A percentile compares a stretch with the other conserved stretches of the same genome.
Conservation (phyloP, 2,797 vertebrate species). For the Pelodytes ibericus region DNA sequence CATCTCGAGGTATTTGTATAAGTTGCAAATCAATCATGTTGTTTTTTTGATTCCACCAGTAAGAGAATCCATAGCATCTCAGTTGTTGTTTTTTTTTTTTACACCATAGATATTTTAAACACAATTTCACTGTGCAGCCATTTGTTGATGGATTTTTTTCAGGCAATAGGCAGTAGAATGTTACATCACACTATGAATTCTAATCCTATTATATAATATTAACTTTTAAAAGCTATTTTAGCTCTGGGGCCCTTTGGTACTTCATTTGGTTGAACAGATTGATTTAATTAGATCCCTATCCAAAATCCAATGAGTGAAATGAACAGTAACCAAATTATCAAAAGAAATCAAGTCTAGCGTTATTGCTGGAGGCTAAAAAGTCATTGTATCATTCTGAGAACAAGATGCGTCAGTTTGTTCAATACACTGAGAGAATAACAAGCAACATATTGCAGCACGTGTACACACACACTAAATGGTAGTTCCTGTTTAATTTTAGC, state of each 20-base stretch:
- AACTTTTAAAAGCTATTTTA: not conserved
- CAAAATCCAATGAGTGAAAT: not conserved
- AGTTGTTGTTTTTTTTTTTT: too few species aligned
- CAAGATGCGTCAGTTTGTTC: too few species aligned
- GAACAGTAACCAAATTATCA: not conserved
- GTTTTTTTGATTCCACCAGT: too few species aligned
- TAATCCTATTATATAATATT: not conserved
- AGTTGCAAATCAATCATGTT: too few species aligned
- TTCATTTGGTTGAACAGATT: not conserved
- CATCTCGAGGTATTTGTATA: too few species aligned
- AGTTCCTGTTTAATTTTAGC: too few species aligned
- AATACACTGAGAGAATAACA: too few species aligned
- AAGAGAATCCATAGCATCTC: not conserved
- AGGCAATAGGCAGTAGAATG: not conserved
- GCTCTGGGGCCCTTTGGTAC: not conserved
- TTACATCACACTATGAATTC: conserved; percentile 1
- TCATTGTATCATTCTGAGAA: too few species aligned
- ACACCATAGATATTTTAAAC: too few species aligned
- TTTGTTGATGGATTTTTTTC: not conserved
- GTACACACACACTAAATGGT: too few species aligned
- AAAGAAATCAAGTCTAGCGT: not conserved
- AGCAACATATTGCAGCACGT: too few species aligned
- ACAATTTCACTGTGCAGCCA: not conserved
- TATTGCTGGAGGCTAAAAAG: not conserved
- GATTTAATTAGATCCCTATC: not conserved